Conservation (phyloP, 2,113 vertebrate genomes). For the Pteronura brasiliensis region DNA sequence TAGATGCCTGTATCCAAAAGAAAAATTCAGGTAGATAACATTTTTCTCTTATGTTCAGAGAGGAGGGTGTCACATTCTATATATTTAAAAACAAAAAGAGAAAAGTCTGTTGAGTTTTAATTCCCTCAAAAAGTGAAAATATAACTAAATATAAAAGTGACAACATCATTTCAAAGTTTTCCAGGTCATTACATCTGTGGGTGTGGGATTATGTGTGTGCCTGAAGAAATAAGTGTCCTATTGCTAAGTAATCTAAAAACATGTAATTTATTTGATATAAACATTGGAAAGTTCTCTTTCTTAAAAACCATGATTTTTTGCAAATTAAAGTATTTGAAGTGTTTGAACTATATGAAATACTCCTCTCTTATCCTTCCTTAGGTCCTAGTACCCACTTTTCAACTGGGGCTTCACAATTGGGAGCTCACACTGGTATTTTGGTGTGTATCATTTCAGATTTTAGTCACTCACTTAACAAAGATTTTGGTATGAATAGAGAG, state of each 20-base stretch:
- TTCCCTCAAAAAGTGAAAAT: background rate
- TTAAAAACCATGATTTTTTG: background rate
- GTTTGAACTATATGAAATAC: background rate
- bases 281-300: background rate
- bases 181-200: background rate
- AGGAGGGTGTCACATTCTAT: background rate
- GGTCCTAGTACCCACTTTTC: background rate
- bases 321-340: background rate
- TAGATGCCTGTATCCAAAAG: background rate
- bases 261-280: background rate
- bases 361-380: background rate
- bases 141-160: background rate
- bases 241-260: background rate
- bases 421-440: background rate
- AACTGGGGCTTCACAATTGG: background rate
- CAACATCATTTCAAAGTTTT: background rate
- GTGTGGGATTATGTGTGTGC: background rate
- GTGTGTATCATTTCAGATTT: background rate
- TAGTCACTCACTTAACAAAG: background rate
- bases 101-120: background rate
- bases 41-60: background rate
- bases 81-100: background rate
- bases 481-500: background rate
- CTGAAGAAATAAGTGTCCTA: background rate
- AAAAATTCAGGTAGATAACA: background rate